phyloP scores from a whole-genome alignment of 2,888 invertebrate genomes.

The Netelia inedita region DNA sequence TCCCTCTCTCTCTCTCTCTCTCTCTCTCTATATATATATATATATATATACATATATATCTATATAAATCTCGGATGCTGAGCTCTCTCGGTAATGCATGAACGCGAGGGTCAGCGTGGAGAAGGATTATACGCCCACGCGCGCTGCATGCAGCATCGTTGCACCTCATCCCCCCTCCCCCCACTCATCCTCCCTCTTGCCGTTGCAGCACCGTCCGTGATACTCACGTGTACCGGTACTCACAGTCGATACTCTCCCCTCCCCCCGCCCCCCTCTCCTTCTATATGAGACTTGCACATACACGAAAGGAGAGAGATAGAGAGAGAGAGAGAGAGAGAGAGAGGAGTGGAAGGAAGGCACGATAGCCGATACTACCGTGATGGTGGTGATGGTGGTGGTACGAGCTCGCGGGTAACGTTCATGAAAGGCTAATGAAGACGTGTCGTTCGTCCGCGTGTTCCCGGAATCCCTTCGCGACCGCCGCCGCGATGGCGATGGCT shows the following conservation, averaged over 20 bases:
- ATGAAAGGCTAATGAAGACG: slow-evolving; percentile 84
- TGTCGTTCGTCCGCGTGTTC: slow-evolving; percentile 80
- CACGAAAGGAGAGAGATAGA: slow-evolving; percentile 2
- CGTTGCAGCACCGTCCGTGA: slow-evolving; percentile 13
- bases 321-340: not conserved
- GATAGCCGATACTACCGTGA: slow-evolving; percentile 29
- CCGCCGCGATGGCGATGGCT: slow-evolving; percentile 62
- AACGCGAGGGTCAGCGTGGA: slow-evolving; percentile 42
- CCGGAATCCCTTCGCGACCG: slow-evolving; percentile 77
- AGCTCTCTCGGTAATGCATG: slow-evolving; percentile 36
- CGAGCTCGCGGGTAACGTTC: slow-evolving; percentile 75
- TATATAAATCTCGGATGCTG: not conserved
- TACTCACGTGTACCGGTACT: slow-evolving; percentile 13
- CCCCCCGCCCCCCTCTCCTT: slow-evolving; percentile 15
- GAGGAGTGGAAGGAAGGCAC: slow-evolving; percentile 16
- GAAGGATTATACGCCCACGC: slow-evolving; percentile 63
- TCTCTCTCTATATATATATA: not conserved
- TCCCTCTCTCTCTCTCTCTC: too few relatives aligned
- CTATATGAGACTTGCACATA: slow-evolving; percentile 13
- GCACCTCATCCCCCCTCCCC: not conserved
- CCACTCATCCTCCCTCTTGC: not conserved
- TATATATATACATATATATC: not conserved
- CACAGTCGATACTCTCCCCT: not conserved
- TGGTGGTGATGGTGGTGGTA: slow-evolving; percentile 39
- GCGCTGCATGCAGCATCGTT: slow-evolving; percentile 17